Conservation (phyloP, 64 coral and sea anemone genomes). For the Montipora efflorescens region DNA sequence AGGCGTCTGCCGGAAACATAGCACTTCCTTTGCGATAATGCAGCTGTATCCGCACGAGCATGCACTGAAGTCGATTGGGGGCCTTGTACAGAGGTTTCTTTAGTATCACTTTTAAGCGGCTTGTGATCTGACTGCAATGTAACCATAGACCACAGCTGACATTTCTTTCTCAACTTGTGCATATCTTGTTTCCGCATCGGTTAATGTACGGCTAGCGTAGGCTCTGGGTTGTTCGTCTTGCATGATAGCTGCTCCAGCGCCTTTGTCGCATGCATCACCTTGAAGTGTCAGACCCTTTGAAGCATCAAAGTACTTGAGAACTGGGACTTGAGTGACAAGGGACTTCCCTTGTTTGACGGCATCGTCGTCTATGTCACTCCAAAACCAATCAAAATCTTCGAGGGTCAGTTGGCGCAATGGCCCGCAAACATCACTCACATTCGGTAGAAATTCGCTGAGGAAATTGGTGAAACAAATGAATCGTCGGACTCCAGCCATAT, state of each 20-base stretch:
- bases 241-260: background rate
- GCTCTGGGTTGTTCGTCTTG: background rate
- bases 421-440: background rate
- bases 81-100: conserved; percentile 5
- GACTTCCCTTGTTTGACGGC: background rate
- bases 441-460: conserved; percentile 27
- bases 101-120: background rate
- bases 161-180: conserved; percentile 4
- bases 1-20: background rate
- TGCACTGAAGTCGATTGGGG: background rate
- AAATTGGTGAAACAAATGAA: background rate
- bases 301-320: background rate
- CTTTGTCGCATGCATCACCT: background rate
- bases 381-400: background rate
- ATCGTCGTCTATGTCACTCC: background rate
- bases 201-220: background rate
- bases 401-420: background rate
- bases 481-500: background rate
- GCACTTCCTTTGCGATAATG: background rate
- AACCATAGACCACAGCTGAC: background rate
- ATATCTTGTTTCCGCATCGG: background rate
- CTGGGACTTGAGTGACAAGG: background rate
- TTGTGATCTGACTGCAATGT: conserved; percentile 20
- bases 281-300: background rate
- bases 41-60: background rate